These are phyloP conservation scores for Stichodactyla helianthus DNA, from an alignment of 64 coral and sea anemone species.

Conservation along the genomic window DNA sequence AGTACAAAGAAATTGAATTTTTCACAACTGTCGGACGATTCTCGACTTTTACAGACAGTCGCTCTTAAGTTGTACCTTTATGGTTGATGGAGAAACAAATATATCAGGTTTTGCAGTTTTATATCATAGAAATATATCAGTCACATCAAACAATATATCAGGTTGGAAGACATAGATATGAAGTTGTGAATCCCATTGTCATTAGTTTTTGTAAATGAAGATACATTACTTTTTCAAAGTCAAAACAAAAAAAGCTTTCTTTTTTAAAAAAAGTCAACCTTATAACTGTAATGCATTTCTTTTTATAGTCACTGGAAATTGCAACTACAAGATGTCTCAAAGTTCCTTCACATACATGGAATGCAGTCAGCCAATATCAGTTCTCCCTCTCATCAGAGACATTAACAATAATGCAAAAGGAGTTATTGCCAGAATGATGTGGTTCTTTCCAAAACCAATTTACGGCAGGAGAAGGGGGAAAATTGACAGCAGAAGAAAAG, in stretches of 20 bases:
- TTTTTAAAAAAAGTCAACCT: too few species aligned
- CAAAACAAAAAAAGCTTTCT: too few species aligned
- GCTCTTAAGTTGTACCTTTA: background rate
- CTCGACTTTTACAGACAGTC: too few species aligned
- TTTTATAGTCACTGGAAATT: conserved; percentile 2
- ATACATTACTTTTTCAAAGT: too few species aligned
- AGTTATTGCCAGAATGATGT: conserved; percentile 40
- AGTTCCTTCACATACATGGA: conserved; percentile 13
- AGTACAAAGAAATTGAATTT: conserved; percentile 29
- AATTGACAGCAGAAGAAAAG: conserved; percentile 4
- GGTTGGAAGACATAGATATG: too few species aligned
- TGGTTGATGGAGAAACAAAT: background rate
- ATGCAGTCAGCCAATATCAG: conserved; percentile 18
- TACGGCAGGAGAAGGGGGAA: background rate
- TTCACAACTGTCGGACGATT: too few species aligned
- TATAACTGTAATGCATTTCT: background rate
- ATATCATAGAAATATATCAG: too few species aligned
- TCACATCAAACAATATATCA: too few species aligned
- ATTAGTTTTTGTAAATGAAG: too few species aligned
- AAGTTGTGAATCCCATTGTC: too few species aligned
- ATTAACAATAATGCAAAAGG: conserved; percentile 42
- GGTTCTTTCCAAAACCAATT: conserved; percentile 53
- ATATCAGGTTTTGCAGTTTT: background rate
- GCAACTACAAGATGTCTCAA: conserved; percentile 24
- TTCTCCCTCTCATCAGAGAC: conserved; percentile 41